Evolutionary conservation across 2,888 invertebrate species (phyloP).

Genomic region (Pristionchus maxplancki): DNA sequence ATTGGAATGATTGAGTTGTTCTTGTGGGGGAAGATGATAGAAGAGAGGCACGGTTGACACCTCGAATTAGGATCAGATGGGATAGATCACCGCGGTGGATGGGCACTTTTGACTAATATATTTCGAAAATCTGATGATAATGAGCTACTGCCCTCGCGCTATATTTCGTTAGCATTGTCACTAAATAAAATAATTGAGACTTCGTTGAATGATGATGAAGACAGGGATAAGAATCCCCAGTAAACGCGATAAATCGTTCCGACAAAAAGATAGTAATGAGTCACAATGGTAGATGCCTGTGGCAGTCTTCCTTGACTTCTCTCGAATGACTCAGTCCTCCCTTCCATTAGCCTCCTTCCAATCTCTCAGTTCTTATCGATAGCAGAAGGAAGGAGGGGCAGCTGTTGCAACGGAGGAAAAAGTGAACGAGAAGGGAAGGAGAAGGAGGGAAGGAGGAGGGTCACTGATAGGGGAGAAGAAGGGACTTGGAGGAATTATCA

Average conservation of each 20-base stretch:
- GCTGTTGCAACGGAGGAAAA: neutral
- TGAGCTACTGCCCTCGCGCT: no score
- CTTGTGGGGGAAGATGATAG: slow-evolving; percentile 37
- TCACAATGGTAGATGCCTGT: neutral
- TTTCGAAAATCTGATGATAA: no score
- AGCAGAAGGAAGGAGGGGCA: slow-evolving; percentile 3
- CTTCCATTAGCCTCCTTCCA: slow-evolving; percentile 17
- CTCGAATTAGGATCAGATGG: slow-evolving; percentile 24
- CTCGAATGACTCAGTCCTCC: slow-evolving; percentile 21
- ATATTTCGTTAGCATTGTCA: no score
- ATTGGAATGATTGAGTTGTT: slow-evolving; percentile 45
- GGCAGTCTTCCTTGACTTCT: neutral
- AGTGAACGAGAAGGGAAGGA: slow-evolving; percentile 15
- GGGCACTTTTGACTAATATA: no score
- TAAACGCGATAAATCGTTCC: no score
- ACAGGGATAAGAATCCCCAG: no score
- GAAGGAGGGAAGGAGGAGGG: neutral
- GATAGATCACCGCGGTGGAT: neutral
- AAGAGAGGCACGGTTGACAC: slow-evolving; percentile 36
- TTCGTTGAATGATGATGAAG: no score
- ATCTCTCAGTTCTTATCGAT: slow-evolving; percentile 39
- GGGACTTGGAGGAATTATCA: neutral
- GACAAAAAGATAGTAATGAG: neutral
- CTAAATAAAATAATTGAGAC: no score
- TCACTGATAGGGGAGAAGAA: neutral